These are phyloP conservation scores for Homarus gammarus DNA, from an alignment of 2,888 invertebrate genomes.

Conservation along the genomic window DNA sequence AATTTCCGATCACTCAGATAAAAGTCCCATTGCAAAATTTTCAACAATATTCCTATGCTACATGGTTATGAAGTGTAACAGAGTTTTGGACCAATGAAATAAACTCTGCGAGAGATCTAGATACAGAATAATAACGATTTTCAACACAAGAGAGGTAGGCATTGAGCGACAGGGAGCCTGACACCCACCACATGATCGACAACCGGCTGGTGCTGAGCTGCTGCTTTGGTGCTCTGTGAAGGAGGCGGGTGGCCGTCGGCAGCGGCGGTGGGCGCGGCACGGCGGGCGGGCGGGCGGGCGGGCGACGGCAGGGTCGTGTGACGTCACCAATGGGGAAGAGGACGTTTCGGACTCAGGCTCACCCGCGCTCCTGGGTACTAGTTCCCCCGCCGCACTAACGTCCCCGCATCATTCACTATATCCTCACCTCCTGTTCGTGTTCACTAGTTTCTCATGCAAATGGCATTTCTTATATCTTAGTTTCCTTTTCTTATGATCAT, in stretches of 20 bases:
- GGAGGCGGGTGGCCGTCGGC: slow-evolving; percentile 44
- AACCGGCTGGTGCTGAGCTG: slow-evolving; percentile 30
- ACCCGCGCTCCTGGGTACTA: slow-evolving; percentile 24
- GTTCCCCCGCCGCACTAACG: slow-evolving; percentile 28
- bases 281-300: slow-evolving; percentile 9
- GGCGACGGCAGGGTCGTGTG: slow-evolving; percentile 7
- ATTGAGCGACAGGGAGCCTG: slow-evolving; percentile 31
- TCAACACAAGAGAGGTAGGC: slow-evolving; percentile 47
- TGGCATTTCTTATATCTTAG: slow-evolving; percentile 60
- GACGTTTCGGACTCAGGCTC: slow-evolving; percentile 36
- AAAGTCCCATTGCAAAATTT: slow-evolving; percentile 69
- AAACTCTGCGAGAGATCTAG: slow-evolving; percentile 39
- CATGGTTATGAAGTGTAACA: slow-evolving; percentile 67
- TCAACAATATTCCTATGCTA: slow-evolving; percentile 71
- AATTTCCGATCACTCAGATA: slow-evolving; percentile 61
- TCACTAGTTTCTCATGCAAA: slow-evolving; percentile 47
- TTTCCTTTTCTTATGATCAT: slow-evolving; percentile 52
- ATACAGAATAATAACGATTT: slow-evolving; percentile 27
- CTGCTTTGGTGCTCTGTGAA: slow-evolving; percentile 6
- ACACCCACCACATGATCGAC: slow-evolving; percentile 37
- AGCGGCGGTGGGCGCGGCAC: slow-evolving; percentile 50
- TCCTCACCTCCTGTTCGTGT: slow-evolving; percentile 27
- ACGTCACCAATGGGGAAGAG: slow-evolving; percentile 49
- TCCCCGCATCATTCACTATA: slow-evolving; percentile 3
- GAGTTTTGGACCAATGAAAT: slow-evolving; percentile 47